Evolutionary conservation across 2,888 invertebrate species (phyloP), one percentile per base, ranked within the genome.

Genomic region (Podotricha telesiphe): DNA sequence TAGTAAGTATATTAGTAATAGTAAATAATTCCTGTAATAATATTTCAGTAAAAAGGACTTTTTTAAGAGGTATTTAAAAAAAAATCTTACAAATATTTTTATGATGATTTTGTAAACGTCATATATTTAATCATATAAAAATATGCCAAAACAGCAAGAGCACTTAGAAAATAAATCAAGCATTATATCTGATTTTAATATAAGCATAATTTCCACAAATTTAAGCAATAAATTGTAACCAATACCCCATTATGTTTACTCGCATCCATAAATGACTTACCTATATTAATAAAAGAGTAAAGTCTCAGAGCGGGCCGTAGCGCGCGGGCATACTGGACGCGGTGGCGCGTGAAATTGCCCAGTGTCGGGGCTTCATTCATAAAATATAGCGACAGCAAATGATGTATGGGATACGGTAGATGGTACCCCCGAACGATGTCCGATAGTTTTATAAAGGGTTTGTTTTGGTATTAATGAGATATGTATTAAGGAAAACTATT

Each of bases 311-410:
- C 66, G 66, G 69, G 70, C 69, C 73, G 73, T 74, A 68, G 48
- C 71, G 50, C 70, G 37, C 67, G 70, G 73, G 73, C 74, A 72
- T 67, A 73, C 70, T 55, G 75, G 42, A 66, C 42, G 75, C 79
- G 70, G 69, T 76, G 77, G 73, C 48, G 71, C 77, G 75, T 76
- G 79, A 79, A 79, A 79, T 79, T 78, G 79, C 73, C 70, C 74
- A 73, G 72, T 63, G 76, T 76, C 76, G 73, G 71, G 70, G 73
- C 58, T 71, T 71, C 70, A 75, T 75, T 75, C 76, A 74, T 78
- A 75, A 76, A 75, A 77, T 75, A 74, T 75, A 70, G 70, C 71
- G 75, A 75, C 76, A 74, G 70, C 67, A 71, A 69, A 75, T 78
- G 75, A 78, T 75, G 73, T 75, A 76, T 74, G 77, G 72, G 56